A percentile compares a stretch with the other conserved stretches of the same genome.
These are phyloP conservation scores for Fistularia tabacaria DNA, from an alignment of 2,797 vertebrate species.

Conservation along the genomic window DNA sequence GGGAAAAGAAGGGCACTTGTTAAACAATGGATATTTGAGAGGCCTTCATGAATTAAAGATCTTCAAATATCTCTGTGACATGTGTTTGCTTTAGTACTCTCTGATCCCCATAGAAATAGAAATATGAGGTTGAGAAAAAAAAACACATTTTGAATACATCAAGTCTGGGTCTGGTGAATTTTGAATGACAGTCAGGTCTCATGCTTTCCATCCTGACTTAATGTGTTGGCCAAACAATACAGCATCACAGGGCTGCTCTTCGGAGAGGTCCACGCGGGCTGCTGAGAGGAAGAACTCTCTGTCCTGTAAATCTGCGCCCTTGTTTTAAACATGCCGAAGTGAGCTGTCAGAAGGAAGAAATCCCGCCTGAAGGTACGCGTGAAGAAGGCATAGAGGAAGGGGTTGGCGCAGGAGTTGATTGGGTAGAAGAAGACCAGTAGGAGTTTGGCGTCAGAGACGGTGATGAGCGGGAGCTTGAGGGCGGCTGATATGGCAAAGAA, in stretches of 20 bases:
- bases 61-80: neutral
- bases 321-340: slow-evolving; percentile 86
- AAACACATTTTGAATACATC: neutral
- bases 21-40: too few relatives aligned
- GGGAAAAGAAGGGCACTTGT: too few relatives aligned
- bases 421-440: slow-evolving; percentile 95
- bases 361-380: slow-evolving; percentile 91
- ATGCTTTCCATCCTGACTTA: slow-evolving; percentile 45
- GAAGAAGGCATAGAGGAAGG: slow-evolving; percentile 96
- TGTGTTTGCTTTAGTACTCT: neutral
- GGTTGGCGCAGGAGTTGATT: slow-evolving; percentile 95
- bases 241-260: slow-evolving; percentile 74
- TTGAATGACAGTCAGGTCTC: slow-evolving; percentile 35
- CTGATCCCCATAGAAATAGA: neutral
- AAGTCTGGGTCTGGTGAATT: slow-evolving; percentile 3
- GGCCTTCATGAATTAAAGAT: too few relatives aligned
- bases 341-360: slow-evolving; percentile 89
- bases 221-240: slow-evolving; percentile 75
- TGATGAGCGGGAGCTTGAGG: slow-evolving; percentile 91
- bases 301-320: slow-evolving; percentile 90
- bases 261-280: slow-evolving; percentile 73
- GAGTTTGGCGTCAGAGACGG: slow-evolving; percentile 90
- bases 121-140: neutral
- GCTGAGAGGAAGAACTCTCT: slow-evolving; percentile 85
- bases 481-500: slow-evolving; percentile 95